Evolutionary conservation across 2,113 vertebrate genomes (phyloP).

Genomic region (Drymodes brunneopygia): DNA sequence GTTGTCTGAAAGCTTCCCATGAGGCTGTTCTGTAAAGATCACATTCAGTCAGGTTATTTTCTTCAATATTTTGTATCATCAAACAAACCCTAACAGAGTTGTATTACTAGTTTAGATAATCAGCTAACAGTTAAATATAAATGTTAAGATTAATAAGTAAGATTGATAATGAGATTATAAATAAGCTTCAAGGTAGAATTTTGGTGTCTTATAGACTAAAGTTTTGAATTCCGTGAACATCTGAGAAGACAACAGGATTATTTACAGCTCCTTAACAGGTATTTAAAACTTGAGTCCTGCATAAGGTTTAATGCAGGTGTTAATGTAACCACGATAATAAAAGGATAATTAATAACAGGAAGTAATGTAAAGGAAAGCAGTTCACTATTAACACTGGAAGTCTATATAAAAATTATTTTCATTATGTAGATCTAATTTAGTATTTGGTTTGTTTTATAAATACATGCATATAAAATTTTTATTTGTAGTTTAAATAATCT

Average conservation of each 20-base stretch:
- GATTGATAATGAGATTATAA: not conserved
- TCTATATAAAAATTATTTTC: not conserved
- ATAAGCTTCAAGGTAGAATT: not conserved
- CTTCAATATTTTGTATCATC: not conserved
- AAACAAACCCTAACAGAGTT: not conserved
- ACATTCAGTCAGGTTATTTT: not conserved
- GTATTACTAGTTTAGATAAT: not conserved
- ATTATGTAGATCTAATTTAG: not conserved
- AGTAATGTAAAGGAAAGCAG: not conserved
- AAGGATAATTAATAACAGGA: not conserved
- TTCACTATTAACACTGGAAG: not conserved
- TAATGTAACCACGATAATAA: not conserved
- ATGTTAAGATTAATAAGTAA: not conserved
- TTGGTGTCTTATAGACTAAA: not conserved
- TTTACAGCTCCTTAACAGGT: not conserved
- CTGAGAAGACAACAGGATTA: not conserved
- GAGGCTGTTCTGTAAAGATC: conserved; percentile 35
- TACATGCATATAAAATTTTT: not conserved
- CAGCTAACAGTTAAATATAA: not conserved
- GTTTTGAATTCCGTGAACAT: not conserved
- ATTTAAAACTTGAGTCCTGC: not conserved
- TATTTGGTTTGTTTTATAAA: not conserved
- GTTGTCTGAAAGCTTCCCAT: conserved; percentile 50
- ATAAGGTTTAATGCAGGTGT: not conserved
- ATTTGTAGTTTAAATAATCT: not conserved